Evolutionary conservation across 2,888 invertebrate genomes (phyloP), one percentile per base, ranked within the genome.

Genomic region (Blomia tropicalis): DNA sequence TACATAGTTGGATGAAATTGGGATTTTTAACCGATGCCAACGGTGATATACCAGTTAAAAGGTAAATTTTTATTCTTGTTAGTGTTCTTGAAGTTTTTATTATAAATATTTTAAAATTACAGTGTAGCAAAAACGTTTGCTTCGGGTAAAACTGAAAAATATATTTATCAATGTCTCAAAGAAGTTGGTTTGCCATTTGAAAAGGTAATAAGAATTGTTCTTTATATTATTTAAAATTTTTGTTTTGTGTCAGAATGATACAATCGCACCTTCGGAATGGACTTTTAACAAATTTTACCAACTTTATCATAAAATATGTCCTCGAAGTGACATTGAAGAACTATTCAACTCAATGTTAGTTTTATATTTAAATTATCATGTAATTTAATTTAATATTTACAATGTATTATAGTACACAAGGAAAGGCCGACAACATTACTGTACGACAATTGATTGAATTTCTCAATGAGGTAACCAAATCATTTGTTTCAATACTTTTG

Each of bases 231-330:
- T 7, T 4, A 58, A 25, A 14, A 31, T 22, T 25, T 22, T 32
- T 27, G 19, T 29, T 23, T 19, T 22, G 5, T 23, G 7, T 62
- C 32, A 83, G 83, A 88, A 87, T 73, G 96, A 93, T 72, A 87
- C 85, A 43, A 91, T 99, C 77, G 93, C 95, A 71, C 85, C 83
- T 59, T 85, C 83, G 23, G 87, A 87, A 58, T 96, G 98, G 73
- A 96, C 95, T 0, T 98, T 96, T 73, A 96, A 98, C 69, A 96
- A 95, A 75, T 99, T 99, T 76, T 95, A 96, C 76, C 85, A 88
- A 59, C 79, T 98, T 14, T 98, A 98, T 75, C 95, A 95, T 75
- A 96, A 93, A 78, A 95, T 98, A 71, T 98, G 96, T 72, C 98
- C 98, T 2, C 81, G 98, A 70, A 93, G 92, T 71, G 98, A 99